Evolutionary conservation across 2,888 invertebrate genomes (phyloP).

Genomic region (Acleris laterana): DNA sequence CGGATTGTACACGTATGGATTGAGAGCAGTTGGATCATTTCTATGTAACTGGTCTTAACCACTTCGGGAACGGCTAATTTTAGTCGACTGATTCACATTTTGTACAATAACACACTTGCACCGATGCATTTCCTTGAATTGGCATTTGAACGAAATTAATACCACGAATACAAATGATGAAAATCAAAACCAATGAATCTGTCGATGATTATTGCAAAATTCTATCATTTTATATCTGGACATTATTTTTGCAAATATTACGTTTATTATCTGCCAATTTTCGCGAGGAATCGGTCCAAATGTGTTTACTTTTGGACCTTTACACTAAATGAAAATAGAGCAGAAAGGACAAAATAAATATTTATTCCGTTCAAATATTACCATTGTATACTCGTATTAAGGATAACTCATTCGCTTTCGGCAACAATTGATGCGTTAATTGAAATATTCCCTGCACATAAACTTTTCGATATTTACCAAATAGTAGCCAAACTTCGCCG

Average conservation of each 20-base stretch:
- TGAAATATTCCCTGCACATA: slow-evolving; percentile 57
- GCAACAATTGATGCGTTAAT: slow-evolving; percentile 54
- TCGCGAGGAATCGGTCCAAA: too few species aligned
- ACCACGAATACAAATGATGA: background rate
- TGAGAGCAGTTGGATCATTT: slow-evolving; percentile 8
- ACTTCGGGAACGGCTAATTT: background rate
- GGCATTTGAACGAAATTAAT: slow-evolving; percentile 17
- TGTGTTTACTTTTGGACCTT: too few species aligned
- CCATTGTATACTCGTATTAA: slow-evolving; percentile 2
- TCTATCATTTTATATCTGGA: too few species aligned
- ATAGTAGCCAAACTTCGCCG: slow-evolving; percentile 13
- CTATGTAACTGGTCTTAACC: background rate
- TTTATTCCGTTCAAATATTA: slow-evolving; percentile 17
- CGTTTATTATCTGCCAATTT: too few species aligned
- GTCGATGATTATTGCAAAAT: background rate
- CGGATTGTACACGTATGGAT: background rate
- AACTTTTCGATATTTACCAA: slow-evolving; percentile 58
- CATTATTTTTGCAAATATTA: too few species aligned
- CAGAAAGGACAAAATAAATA: background rate
- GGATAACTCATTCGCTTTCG: slow-evolving; percentile 70
- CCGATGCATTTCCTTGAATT: slow-evolving; percentile 16
- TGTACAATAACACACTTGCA: slow-evolving; percentile 19
- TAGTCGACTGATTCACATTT: slow-evolving; percentile 27
- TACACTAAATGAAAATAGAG: too few species aligned
- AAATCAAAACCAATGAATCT: background rate